Evolutionary conservation across 2,113 vertebrate genomes (phyloP), one percentile per base, ranked within the genome.

Genomic region (Falco punctatus): DNA sequence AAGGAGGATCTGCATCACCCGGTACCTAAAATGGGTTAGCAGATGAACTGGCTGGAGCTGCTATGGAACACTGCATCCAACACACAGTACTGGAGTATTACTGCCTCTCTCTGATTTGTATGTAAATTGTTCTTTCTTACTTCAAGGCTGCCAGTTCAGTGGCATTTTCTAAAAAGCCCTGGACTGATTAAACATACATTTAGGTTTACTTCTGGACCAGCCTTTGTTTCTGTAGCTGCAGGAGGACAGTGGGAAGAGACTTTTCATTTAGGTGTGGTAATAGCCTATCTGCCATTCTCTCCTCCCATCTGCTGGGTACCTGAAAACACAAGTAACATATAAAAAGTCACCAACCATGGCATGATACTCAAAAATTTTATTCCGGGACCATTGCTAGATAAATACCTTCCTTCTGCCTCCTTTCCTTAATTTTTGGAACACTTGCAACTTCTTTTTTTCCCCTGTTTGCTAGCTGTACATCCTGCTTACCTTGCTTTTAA

Each of bases 291-390:
- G 48, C 42, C 20, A 9, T 52, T 87, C 35, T 95, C 64, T 92
- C 81, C 82, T 73, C 91, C 72, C 94, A 64, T 84, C 92, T 97
- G 67, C 64, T 87, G 62, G 97, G 96, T 46, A 97, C 96, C 97
- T 98, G 86, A 33, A 94, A 97, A 66, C 42, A 13, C 64, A 83
- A 84, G 15, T 67, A 78, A 81, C 16, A 11, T 15, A 51, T 0
- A 46, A 62, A 33, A 69, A 28, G 19, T 80, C 27, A 77, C 57
- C 26, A 82, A 27, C 33, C 13, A 13, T 27, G 19, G 8, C 17
- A 13, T 8, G 10, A 21, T 65, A 54, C 17, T 81, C 0, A 46
- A 51, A 82, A 21, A 51, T 38, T 38, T 38, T 38, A 38, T 64
- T 64, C 11, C 38, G 75, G 26, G 10, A 55, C 26, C 26, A 14